phyloP scores from a whole-genome alignment of 2,888 invertebrate genomes.

The Scaptomyza tumidula region DNA sequence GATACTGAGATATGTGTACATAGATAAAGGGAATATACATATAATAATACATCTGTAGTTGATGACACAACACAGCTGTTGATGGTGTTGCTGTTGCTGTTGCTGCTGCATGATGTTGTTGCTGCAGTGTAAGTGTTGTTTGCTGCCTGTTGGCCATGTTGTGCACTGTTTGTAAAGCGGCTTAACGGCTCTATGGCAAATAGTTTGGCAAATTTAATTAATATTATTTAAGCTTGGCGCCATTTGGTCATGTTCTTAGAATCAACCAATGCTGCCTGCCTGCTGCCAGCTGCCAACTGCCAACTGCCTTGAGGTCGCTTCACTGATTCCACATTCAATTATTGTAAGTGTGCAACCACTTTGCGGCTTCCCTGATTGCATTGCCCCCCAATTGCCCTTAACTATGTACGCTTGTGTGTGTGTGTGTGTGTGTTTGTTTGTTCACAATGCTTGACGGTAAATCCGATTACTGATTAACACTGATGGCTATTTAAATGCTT shows the following conservation, averaged over 20 bases:
- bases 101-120: slow-evolving; percentile 8
- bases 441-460: slow-evolving; percentile 8
- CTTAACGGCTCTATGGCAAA: slow-evolving; percentile 50
- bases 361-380: neutral
- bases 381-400: neutral
- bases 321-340: slow-evolving; percentile 23
- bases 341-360: slow-evolving; percentile 24
- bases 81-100: slow-evolving; percentile 8
- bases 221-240: slow-evolving; percentile 58
- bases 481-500: slow-evolving; percentile 16
- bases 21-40: too few relatives aligned
- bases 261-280: slow-evolving; percentile 33
- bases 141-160: slow-evolving; percentile 35
- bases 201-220: slow-evolving; percentile 72
- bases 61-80: slow-evolving; percentile 8
- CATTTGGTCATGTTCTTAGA: slow-evolving; percentile 12
- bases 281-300: neutral
- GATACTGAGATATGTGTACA: neutral
- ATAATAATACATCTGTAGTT: slow-evolving; percentile 6
- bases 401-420: neutral
- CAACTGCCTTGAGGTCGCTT: slow-evolving; percentile 13
- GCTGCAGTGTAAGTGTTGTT: slow-evolving; percentile 1
- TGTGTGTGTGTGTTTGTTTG: neutral
- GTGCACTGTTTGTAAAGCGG: slow-evolving; percentile 42
- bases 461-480: slow-evolving; percentile 19